Evolutionary conservation across 92 coral and sea anemone species (phyloP), one percentile per base, ranked within the genome.

Genomic region (Metridium senile): DNA sequence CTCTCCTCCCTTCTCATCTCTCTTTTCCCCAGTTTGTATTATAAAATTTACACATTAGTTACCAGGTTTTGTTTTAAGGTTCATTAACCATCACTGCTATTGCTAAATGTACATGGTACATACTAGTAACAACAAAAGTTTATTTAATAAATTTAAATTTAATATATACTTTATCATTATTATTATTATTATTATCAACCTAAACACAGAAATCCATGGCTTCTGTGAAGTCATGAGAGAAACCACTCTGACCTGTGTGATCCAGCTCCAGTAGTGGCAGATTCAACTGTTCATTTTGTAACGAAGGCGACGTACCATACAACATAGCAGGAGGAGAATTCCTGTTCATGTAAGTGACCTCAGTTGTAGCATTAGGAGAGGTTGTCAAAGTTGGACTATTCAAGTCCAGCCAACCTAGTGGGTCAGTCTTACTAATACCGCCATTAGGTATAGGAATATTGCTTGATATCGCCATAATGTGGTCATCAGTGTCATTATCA

Each of bases 161-260:
- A 23, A 30, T 31, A 53, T 29, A 72, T 19, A 43, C 35, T 53
- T 68, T 33, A 22, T 70, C 51, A n/a, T n/a, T n/a, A n/a, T n/a
- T n/a, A n/a, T n/a, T n/a, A n/a, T n/a, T n/a, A n/a, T n/a, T n/a
- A n/a, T n/a, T n/a, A n/a, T 4, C 6, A 4, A 39, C 49, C 13
- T 81, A 91, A 27, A 85, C 90, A 56, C 97, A 91, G 76, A 88
- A 91, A 85, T 92, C 97, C 97, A 92, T 92, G 32, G 93, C 81
- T 75, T 92, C 97, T 70, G 90, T 59, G 72, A 88, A 85, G 67
- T 91, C 97, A 74, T 74, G 84, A 16, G 91, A 73, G 43, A 86
- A 75, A 63, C 85, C 87, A 75, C 80, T 75, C 16, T 86, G 54
- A 18, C 84, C 82, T 2, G 90, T 76, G 25, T 84, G 74, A 68